Base-by-base conservation (phyloP, 2,797 vertebrate genomes). In the Hapalemur alaotrensis region DNA sequence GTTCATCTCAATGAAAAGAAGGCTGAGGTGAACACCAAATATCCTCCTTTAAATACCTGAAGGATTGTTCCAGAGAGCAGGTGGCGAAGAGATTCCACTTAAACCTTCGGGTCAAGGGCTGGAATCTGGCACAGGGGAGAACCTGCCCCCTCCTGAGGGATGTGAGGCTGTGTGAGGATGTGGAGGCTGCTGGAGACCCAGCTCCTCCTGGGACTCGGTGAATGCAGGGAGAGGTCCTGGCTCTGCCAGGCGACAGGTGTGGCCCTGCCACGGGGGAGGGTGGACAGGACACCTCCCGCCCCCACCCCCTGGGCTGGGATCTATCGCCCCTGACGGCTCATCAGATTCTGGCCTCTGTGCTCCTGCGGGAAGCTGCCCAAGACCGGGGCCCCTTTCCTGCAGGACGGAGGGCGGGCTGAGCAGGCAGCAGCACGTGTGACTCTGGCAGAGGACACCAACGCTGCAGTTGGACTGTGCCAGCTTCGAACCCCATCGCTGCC, bases 1-100 rank as follows among this genome's bases (percentile, higher is more conserved):
- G 32, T 35, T 59, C 1, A 0, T 35, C 23, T 11, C n/a, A 8
- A 5, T 0, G 7, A 38, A 72, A 17, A 61, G 41, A 38, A 38
- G 52, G 32, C 25, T 38, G 48, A 9, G 2, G 35, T 32, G 61
- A 54, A 12, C 8, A 73, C 15, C n/a, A 4, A 5, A 14, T 50
- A 7, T 67, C 32, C 20, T 63, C 7, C 52, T 79, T 61, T 54
- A n/a, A 65, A 43, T 6, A 11, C 6, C 11, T 35, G 38, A 72
- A 52, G 35, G 84, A 32, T 13, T 87, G 14, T 54, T 85, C 7
- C 43, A 10, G 22, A 76, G 38, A 23, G 35, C 22, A 6, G 25
- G 17, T 65, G 78, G 13, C 6, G 2, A n/a, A 67, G 80, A 80
- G 46, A 73, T n/a, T 52, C 25, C 30, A 76, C 38, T 35, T 65